A percentile compares a stretch with the other conserved stretches of the same genome.
phyloP scores from a whole-genome alignment of 2,797 vertebrate genomes.

The Eulemur coronatus region DNA sequence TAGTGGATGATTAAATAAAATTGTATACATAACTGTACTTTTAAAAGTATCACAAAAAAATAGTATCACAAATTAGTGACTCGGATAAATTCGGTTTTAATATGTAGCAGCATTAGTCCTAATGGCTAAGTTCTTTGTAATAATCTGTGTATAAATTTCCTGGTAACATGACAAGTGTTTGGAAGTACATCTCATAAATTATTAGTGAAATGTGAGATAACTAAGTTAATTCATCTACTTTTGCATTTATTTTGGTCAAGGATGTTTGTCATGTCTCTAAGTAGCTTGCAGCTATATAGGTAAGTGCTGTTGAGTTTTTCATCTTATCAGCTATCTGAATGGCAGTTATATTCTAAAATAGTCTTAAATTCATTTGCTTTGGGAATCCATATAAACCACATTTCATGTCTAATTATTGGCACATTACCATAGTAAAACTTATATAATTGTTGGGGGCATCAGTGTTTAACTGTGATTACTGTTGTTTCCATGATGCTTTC shows the following conservation, averaged over 20 bases:
- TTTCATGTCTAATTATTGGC: not conserved
- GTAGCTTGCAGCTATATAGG: not conserved
- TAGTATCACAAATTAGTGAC: constrained; percentile 1
- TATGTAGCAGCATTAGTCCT: not conserved
- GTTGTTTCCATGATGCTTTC: not conserved
- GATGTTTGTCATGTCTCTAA: constrained; percentile 22
- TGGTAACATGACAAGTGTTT: constrained; percentile 7
- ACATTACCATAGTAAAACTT: not conserved
- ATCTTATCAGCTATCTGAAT: not conserved
- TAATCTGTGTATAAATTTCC: not conserved
- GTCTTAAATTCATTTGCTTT: constrained; percentile 5
- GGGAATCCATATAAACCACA: not conserved
- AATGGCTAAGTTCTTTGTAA: constrained; percentile 33
- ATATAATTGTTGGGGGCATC: not conserved
- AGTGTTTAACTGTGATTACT: not conserved
- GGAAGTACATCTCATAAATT: not conserved
- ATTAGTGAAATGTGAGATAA: constrained; percentile 24
- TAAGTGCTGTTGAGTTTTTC: not conserved
- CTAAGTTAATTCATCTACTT: not conserved
- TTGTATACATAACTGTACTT: not conserved
- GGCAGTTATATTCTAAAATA: not conserved
- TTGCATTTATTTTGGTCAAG: not conserved
- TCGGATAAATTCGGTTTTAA: constrained; percentile 18
- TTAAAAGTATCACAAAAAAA: not conserved
- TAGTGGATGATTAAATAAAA: constrained; percentile 11